Conservation (phyloP, 2,888 invertebrate species). For the Auanema sp. region DNA sequence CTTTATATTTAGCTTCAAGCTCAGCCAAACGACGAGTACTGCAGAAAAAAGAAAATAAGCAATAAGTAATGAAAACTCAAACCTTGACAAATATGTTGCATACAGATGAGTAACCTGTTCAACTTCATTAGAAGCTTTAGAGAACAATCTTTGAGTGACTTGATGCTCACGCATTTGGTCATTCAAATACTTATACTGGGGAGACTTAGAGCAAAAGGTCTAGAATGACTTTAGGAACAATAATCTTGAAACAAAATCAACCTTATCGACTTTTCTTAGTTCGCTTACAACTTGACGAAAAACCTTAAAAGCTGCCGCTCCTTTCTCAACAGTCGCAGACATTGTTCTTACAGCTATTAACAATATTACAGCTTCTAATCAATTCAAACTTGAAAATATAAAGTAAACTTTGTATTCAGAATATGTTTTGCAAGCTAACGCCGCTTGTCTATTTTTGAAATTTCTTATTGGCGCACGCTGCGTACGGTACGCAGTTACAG, state of each 20-base stretch:
- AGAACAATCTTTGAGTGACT: conserved; percentile 34
- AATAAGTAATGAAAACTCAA: background rate
- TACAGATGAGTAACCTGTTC: conserved; percentile 54
- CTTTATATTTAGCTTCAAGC: conserved; percentile 50
- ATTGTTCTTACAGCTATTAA: background rate
- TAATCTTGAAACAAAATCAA: conserved; percentile 17
- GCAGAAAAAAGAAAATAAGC: conserved; percentile 8
- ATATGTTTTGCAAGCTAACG: no score
- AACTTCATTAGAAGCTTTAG: conserved; percentile 50
- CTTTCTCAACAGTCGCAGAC: conserved; percentile 10
- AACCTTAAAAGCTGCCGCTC: conserved; percentile 30
- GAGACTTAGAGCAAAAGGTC: conserved; percentile 36
- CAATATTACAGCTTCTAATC: no score
- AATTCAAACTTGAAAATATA: no score
- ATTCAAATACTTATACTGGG: conserved; percentile 42
- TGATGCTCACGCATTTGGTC: conserved; percentile 49
- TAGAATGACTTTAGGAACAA: conserved; percentile 14
- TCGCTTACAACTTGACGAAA: conserved; percentile 47
- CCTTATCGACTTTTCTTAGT: conserved; percentile 48
- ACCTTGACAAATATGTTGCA: conserved; percentile 53
- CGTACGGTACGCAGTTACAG: no score
- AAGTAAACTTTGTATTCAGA: no score
- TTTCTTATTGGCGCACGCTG: no score
- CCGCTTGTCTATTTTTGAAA: no score
- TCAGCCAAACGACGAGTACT: conserved; percentile 48